phyloP scores from a whole-genome alignment of 2,888 invertebrate species.

The Eristalis arbustorum region DNA sequence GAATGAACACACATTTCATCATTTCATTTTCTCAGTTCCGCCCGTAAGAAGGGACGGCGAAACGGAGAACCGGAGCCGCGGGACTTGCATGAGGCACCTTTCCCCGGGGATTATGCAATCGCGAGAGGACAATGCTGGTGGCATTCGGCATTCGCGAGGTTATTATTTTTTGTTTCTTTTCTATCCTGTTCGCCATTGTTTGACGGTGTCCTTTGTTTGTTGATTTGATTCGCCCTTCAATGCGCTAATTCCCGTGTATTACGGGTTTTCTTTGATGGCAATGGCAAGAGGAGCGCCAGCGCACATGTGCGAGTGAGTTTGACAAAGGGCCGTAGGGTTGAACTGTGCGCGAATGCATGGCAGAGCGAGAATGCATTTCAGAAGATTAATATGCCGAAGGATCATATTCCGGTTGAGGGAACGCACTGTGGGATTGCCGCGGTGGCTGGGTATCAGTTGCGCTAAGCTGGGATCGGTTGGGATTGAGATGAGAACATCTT shows the following conservation, averaged over 20 bases:
- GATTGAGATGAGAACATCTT: neutral
- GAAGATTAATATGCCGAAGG: conserved; percentile 31
- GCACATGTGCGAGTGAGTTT: neutral
- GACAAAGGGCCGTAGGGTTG: conserved; percentile 12
- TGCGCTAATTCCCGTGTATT: conserved; percentile 63
- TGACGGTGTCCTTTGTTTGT: conserved; percentile 64
- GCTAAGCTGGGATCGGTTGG: conserved; percentile 10
- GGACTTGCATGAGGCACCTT: conserved; percentile 61
- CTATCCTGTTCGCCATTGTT: conserved; percentile 43
- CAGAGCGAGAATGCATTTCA: conserved; percentile 42
- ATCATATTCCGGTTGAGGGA: conserved; percentile 18
- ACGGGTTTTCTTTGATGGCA: conserved; percentile 53
- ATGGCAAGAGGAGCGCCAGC: neutral
- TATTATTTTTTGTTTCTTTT: conserved; percentile 2
- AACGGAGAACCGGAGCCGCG: conserved; percentile 9
- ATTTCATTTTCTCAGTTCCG: no score
- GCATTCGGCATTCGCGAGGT: conserved; percentile 4
- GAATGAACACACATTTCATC: conserved; percentile 23
- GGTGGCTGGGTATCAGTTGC: conserved; percentile 47
- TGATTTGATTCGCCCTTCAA: conserved; percentile 69
- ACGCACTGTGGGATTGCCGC: conserved; percentile 47
- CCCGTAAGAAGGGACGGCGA: neutral
- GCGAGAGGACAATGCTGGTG: conserved; percentile 52
- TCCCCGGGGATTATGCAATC: conserved; percentile 52
- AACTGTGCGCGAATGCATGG: conserved; percentile 15